A percentile compares a stretch with the other conserved stretches of the same genome.
phyloP scores from a whole-genome alignment of 1,140 invertebrate genomes.

The Ericerus pela region DNA sequence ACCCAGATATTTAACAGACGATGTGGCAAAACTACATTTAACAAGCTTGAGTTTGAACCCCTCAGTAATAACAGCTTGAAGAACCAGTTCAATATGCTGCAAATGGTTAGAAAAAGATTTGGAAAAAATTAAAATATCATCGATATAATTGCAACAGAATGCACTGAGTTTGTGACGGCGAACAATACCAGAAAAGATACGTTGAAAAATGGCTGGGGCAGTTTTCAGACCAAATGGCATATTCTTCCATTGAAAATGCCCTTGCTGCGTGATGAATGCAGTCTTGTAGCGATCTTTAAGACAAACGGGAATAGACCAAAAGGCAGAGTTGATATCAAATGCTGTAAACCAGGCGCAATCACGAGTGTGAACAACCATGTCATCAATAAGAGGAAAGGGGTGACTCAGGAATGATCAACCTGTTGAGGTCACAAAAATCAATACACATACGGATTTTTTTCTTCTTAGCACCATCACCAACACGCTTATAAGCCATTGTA shows the following conservation, averaged over 20 bases:
- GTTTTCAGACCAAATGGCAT: constrained; percentile 31
- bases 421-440: constrained; percentile 29
- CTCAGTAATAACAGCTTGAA: too few relatives aligned
- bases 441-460: neutral
- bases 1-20: too few relatives aligned
- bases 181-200: constrained; percentile 25
- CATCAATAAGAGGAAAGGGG: constrained; percentile 37
- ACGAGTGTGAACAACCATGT: constrained; percentile 31
- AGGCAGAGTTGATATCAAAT: constrained; percentile 36
- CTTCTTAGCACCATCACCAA: neutral
- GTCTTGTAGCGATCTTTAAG: constrained; percentile 33
- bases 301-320: constrained; percentile 35
- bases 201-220: constrained; percentile 30
- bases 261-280: constrained; percentile 30
- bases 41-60: too few relatives aligned
- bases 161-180: constrained; percentile 32
- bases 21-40: too few relatives aligned
- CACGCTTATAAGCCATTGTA: constrained; percentile 25
- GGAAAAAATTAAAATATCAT: constrained; percentile 23
- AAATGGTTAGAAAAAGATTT: constrained; percentile 22
- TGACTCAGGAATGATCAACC: constrained; percentile 28
- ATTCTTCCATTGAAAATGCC: constrained; percentile 27
- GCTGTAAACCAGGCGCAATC: constrained; percentile 31
- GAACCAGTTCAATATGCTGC: constrained; percentile 13
- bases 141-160: constrained; percentile 33